Evolutionary conservation across 2,113 vertebrate genomes (phyloP), one percentile per base, ranked within the genome.

Genomic region (Lophius piscatorius): DNA sequence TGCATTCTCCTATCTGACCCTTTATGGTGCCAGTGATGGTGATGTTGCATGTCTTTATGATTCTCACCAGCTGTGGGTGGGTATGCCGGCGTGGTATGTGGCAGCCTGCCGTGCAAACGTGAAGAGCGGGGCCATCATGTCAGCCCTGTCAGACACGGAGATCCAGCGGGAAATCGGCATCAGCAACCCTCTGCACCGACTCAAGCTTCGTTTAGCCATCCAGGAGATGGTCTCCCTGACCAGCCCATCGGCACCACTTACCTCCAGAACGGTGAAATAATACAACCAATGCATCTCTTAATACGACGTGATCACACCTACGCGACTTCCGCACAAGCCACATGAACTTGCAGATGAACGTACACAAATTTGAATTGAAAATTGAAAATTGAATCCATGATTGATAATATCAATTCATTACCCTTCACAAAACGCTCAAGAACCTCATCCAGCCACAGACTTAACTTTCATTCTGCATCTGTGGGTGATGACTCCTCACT

Each of bases 51-150:
- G 23, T 78, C 44, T 74, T 59, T 60, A 74, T 64, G 44, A 17
- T 55, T 65, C 62, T 72, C 59, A 20, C 67, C 89, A 98, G 96
- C 94, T 98, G 81, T 98, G 96, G 96, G 95, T 98, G 76, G 97
- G 97, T 17, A 98, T 98, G 96, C 96, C 96, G 0, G 96, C 96
- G 42, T 98, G 96, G 96, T 98, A 98, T 0, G 96, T 98, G 70
- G 96, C 96, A 0, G 96, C 96, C 4, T 98, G 96, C 75, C 93
- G 96, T 23, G 96, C 96, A 85, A 98, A 98, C 1, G 95, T 98
- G 89, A 98, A 98, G 91, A 98, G 95, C 0, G 96, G 96, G 0
- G 97, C 97, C 88, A 95, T 98, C 90, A 98, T 98, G 97, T 98
- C 96, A 0, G 96, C 96, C 3, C 85, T 98, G 83, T 98, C 96